Conservation (phyloP, 2,113 vertebrate genomes). For the Miniopterus natalensis region DNA sequence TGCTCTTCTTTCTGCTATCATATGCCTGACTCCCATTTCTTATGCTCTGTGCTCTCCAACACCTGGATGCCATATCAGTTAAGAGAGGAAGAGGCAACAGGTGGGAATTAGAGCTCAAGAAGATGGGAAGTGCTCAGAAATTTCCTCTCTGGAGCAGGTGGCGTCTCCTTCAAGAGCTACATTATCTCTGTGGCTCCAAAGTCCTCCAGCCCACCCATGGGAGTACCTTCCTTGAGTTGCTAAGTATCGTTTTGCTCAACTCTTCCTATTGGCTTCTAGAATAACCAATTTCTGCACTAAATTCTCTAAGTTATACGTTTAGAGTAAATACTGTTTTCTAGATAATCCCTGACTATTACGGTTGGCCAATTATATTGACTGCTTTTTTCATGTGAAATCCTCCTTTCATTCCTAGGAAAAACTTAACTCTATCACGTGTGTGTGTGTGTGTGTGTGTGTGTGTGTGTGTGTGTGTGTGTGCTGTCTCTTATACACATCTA, state of each 20-base stretch:
- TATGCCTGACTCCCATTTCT: background rate
- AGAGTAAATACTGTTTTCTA: background rate
- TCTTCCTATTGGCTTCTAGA: background rate
- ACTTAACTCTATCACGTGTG: background rate
- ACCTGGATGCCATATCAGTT: background rate
- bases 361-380: background rate
- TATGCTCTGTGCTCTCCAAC: background rate
- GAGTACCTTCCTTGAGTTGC: background rate
- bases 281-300: background rate
- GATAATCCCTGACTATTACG: background rate
- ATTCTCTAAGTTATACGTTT: background rate
- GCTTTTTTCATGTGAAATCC: background rate
- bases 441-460: background rate
- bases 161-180: background rate
- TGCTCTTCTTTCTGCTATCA: background rate
- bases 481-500: no score
- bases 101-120: background rate
- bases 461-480: no score
- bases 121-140: background rate
- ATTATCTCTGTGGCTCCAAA: background rate
- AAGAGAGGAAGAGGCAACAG: background rate
- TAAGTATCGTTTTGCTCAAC: background rate
- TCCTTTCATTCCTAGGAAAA: slow-evolving; percentile 22
- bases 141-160: background rate
- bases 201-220: background rate